phyloP scores from a whole-genome alignment of 2,888 invertebrate species.

The Ophraella communa region DNA sequence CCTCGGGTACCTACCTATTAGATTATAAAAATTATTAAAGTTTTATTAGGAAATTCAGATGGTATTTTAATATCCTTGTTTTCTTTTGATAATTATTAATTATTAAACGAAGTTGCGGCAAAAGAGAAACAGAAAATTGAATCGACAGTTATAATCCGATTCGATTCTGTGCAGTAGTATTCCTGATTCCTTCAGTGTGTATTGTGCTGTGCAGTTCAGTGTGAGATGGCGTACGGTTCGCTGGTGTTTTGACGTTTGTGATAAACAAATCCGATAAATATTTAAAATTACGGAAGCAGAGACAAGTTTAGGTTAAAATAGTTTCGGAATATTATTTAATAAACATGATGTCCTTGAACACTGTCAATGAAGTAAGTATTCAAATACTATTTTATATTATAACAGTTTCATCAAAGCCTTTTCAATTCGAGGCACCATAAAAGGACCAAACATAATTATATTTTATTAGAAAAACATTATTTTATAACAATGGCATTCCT shows the following conservation, averaged over 20 bases:
- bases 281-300: slow-evolving; percentile 21
- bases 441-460: background rate
- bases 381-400: background rate
- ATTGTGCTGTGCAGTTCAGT: slow-evolving; percentile 44
- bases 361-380: slow-evolving; percentile 12
- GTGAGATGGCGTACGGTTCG: slow-evolving; percentile 53
- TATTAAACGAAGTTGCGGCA: background rate
- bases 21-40: too few relatives aligned
- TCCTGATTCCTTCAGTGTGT: background rate
- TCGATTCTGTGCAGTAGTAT: slow-evolving; percentile 6
- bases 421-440: background rate
- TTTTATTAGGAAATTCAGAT: too few relatives aligned
- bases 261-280: slow-evolving; percentile 43
- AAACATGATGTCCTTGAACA: slow-evolving; percentile 20
- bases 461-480: background rate
- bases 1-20: too few relatives aligned
- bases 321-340: slow-evolving; percentile 15
- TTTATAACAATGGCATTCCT: too few relatives aligned
- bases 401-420: background rate
- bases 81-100: too few relatives aligned
- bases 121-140: background rate
- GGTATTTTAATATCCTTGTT: too few relatives aligned
- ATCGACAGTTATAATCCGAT: background rate
- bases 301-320: slow-evolving; percentile 4
- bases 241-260: slow-evolving; percentile 47